phyloP scores from a whole-genome alignment of 35 echinoderm and acorn worm species.

The Ophiothrix spiculata region DNA sequence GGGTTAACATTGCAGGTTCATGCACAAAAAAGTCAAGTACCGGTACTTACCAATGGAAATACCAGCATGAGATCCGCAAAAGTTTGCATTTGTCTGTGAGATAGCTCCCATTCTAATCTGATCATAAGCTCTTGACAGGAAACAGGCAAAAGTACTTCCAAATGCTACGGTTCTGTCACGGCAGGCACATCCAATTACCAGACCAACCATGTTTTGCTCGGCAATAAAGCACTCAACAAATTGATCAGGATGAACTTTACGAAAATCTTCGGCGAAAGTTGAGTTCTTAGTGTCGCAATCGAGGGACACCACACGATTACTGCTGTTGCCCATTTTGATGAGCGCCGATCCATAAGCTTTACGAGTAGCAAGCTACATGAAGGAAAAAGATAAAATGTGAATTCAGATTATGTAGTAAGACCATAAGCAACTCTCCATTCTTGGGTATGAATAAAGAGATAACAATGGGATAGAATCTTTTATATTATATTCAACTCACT shows the following conservation, averaged over 20 bases:
- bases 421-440: not conserved
- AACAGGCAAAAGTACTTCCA: constrained; percentile 90
- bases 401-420: not conserved
- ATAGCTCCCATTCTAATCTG: constrained; percentile 99
- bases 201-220: constrained; percentile 92
- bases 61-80: constrained; percentile 89
- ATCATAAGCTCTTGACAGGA: constrained; percentile 81
- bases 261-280: constrained; percentile 75
- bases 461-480: not conserved
- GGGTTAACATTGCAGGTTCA: no score
- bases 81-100: constrained; percentile 97
- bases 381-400: not conserved
- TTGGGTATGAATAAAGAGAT: not conserved
- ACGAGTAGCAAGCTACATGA: constrained; percentile 82
- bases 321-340: constrained; percentile 66
- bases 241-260: constrained; percentile 66
- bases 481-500: not conserved
- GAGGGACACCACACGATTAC: constrained; percentile 57
- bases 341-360: constrained; percentile 89
- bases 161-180: constrained; percentile 85
- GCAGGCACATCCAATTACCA: constrained; percentile 78
- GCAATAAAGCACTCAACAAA: constrained; percentile 98
- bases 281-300: constrained; percentile 99
- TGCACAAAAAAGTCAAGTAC: no score
- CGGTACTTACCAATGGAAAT: constrained; percentile 87